Base-by-base conservation (phyloP, 2,888 invertebrate species). In the Tiliacea citrago region DNA sequence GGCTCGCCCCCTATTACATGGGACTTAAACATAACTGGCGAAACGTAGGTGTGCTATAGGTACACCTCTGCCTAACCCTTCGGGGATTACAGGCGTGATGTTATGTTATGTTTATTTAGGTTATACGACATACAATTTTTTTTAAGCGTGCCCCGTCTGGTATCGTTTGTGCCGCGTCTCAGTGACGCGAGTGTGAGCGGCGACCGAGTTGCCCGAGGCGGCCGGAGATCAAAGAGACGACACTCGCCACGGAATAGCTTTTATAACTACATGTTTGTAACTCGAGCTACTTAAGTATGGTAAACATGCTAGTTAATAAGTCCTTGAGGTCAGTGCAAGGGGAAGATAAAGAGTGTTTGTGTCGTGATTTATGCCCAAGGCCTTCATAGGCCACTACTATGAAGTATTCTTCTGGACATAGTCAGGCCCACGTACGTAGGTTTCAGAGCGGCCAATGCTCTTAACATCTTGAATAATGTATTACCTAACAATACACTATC, bases 181-280 rank as follows among this genome's bases (percentile, higher is more conserved):
- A 55, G 60, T 55, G 6, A 16, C 16, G 29, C 16, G 65, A 49
- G 29, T 66, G 29, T 16, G 16, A 53, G 69, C 42, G 21, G 77
- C 29, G n/a, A 62, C 39, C 13, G 42, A 47, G 55, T 67, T 24
- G 80, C 80, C 75, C 51, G 67, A 68, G 74, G 82, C 77, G 63
- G 13, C 45, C 12, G 29, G 79, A 82, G 72, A 86, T 81, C 82
- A 86, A 86, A 86, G 82, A 57, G 69, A 58, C 66, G 65, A 53
- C 65, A 73, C 76, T 76, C 49, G 21, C 9, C 6, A 29, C 65
- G 29, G 21, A 84, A 86, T 73, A 74, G 75, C 77, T 78, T 79
- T 82, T 68, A 74, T 69, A 73, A 79, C 57, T 39, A 35, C 21
- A 65, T 63, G 61, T 63, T 62, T 70, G 39, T 21, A 57, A 29